Conservation (phyloP, 1,140 invertebrate genomes). For the Zophobas atratus region DNA sequence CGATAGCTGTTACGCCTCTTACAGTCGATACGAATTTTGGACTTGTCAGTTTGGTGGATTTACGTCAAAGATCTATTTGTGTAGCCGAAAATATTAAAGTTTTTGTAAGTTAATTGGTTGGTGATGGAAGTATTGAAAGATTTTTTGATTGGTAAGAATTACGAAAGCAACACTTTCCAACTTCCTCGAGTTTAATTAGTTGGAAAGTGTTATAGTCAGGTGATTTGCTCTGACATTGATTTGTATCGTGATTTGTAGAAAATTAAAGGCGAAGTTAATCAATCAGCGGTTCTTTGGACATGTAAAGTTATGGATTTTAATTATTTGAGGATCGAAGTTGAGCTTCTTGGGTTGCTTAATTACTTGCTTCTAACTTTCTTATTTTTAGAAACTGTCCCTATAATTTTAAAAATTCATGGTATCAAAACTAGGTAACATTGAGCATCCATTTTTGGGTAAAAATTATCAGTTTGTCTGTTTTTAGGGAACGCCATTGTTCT, state of each 20-base stretch:
- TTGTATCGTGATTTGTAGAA: neutral
- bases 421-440: too few species aligned
- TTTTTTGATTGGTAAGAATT: slow-evolving; percentile 14
- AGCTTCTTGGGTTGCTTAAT: too few species aligned
- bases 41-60: neutral
- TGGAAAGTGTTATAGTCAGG: neutral
- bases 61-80: slow-evolving; percentile 8
- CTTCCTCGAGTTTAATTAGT: neutral
- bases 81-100: neutral
- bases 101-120: slow-evolving; percentile 1
- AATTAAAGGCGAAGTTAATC: neutral
- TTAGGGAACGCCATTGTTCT: too few species aligned
- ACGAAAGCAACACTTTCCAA: neutral
- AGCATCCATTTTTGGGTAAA: too few species aligned
- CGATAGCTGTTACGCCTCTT: too few species aligned
- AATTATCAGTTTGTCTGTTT: too few species aligned
- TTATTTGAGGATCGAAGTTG: too few species aligned
- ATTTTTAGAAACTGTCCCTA: too few species aligned
- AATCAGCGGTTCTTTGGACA: too few species aligned
- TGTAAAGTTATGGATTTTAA: neutral
- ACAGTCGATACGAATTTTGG: too few species aligned
- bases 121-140: neutral
- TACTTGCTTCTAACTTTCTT: too few species aligned
- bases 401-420: too few species aligned
- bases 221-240: neutral